These are phyloP conservation scores for Cydia fagiglandana DNA, from an alignment of 1,140 invertebrate genomes.

Conservation along the genomic window DNA sequence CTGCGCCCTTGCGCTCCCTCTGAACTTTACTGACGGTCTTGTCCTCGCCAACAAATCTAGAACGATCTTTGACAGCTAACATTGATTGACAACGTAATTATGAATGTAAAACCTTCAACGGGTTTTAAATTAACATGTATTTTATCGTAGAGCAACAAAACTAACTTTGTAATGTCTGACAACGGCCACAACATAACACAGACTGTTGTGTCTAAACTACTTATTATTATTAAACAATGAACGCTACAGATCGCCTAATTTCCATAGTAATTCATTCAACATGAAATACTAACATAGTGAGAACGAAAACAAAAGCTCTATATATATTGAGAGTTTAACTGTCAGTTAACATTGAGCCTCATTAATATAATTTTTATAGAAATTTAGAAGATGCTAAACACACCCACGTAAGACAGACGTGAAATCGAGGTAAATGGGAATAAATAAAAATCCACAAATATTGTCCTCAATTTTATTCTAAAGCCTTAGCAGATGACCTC, in stretches of 20 bases:
- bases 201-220: background rate
- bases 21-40: slow-evolving; percentile 50
- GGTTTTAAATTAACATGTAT: slow-evolving; percentile 24
- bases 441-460: slow-evolving; percentile 31
- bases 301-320: slow-evolving; percentile 13
- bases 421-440: background rate
- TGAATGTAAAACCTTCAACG: slow-evolving; percentile 54
- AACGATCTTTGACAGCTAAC: slow-evolving; percentile 38
- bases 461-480: slow-evolving; percentile 45
- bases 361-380: slow-evolving; percentile 1
- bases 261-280: background rate
- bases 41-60: slow-evolving; percentile 44
- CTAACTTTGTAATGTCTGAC: slow-evolving; percentile 7
- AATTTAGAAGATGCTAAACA: slow-evolving; percentile 7
- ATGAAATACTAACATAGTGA: background rate
- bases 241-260: background rate
- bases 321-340: background rate
- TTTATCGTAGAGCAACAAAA: background rate
- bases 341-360: background rate
- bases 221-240: slow-evolving; percentile 2
- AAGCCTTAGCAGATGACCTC: slow-evolving; percentile 50
- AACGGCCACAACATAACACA: background rate
- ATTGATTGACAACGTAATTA: slow-evolving; percentile 57
- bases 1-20: slow-evolving; percentile 47
- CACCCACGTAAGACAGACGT: background rate